Conservation (phyloP, 2,113 vertebrate species). For the Ancistrus triradiatus region DNA sequence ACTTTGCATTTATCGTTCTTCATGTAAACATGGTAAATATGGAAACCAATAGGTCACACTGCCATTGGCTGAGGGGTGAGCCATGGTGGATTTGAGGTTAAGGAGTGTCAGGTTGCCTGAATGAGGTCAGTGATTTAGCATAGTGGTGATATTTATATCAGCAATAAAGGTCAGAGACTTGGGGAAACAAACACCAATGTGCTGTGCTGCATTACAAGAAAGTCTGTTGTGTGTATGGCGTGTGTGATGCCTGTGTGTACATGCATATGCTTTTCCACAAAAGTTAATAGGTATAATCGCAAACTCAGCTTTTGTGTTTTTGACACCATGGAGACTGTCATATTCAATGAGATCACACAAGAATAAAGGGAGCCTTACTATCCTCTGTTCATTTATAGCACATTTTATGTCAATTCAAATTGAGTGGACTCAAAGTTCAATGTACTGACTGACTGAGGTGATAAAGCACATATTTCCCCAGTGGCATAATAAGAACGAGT, state of each 20-base stretch:
- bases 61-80: conserved; percentile 37
- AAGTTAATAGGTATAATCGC: too few relatives aligned
- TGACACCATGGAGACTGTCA: conserved; percentile 44
- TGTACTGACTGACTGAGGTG: conserved; percentile 46
- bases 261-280: too few relatives aligned
- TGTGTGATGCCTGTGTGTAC: too few relatives aligned
- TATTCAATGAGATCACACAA: conserved; percentile 45
- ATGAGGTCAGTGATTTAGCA: conserved; percentile 64
- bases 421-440: conserved; percentile 54
- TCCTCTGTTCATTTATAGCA: conserved; percentile 31
- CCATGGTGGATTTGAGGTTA: conserved; percentile 50
- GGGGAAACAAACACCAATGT: conserved; percentile 45
- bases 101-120: conserved; percentile 56
- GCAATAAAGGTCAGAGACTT: conserved; percentile 57
- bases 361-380: conserved; percentile 52
- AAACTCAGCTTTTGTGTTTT: conserved; percentile 32
- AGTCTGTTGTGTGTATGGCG: too few relatives aligned
- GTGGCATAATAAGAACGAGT: conserved; percentile 51
- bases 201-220: not conserved
- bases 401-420: conserved; percentile 59
- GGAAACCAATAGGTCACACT: too few relatives aligned
- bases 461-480: conserved; percentile 63
- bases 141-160: conserved; percentile 62
- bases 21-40: too few relatives aligned
- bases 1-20: conserved; percentile 69